Base-by-base conservation (phyloP, 2,888 invertebrate species). In the Hoplodrina ambigua region DNA sequence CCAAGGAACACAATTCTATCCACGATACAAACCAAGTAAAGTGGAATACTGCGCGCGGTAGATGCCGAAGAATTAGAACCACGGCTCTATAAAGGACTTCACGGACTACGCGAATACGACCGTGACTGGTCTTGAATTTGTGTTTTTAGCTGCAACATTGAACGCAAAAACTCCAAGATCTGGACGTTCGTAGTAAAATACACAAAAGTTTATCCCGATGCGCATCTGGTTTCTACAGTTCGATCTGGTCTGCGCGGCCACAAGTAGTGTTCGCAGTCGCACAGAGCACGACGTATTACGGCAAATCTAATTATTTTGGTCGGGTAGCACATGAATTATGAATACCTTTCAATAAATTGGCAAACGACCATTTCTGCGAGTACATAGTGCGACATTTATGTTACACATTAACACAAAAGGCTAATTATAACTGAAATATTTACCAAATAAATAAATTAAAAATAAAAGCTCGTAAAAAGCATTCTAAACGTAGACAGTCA, bases 281-380 rank as follows among this genome's bases (percentile, higher is more conserved):
- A 17, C 5, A 46, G 17, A 1, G 13, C 49, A 8, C 17, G 7
- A 46, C 6, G 8, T 50, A n/a, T 50, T 50, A 17, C 44, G 44
- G 11, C 7, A 59, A n/a, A 6, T n/a, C 59, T 30, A 33, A 60
- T 50, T 10, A 60, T 19, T 49, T 46, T 46, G 15, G 15, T 17
- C 46, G 15, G 5, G 15, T 17, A 46, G 17, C 6, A 17, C 46
- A 46, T 17, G 5, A 46, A 46, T 41, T 15, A 72, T 17, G 44
- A 49, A 52, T 72, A 86, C 85, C 85, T 85, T 80, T 84, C 37
- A 80, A 52, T 17, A 79, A 75, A 66, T 80, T 78, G 37, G 62
- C 44, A 63, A 69, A 7, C 25, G 81, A 69, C 63, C 74, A 75
- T 61, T 72, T 73, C 73, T 66, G 66, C 63, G 69, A 70, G 62